A percentile compares a stretch with the other conserved stretches of the same genome.
phyloP scores from a whole-genome alignment of 2,113 vertebrate species.

The Anseranas semipalmata region DNA sequence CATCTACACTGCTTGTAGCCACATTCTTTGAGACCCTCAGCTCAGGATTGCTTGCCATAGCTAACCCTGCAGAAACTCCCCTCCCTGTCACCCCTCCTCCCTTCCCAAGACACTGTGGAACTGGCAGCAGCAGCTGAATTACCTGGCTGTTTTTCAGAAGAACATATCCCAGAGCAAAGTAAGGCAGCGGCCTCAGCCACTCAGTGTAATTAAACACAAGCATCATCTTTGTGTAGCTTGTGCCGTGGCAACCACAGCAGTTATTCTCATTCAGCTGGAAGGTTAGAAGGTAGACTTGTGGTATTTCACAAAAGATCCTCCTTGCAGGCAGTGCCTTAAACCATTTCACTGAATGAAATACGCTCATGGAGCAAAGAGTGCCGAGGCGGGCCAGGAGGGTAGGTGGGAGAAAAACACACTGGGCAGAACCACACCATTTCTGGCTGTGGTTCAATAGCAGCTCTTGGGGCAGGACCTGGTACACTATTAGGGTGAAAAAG shows the following conservation, averaged over 20 bases:
- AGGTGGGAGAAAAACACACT: not conserved
- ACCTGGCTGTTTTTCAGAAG: conserved; percentile 45
- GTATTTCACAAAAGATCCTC: conserved; percentile 46
- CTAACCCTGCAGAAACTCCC: not conserved
- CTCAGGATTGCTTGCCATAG: not conserved
- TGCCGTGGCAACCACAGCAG: not conserved
- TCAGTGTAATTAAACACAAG: conserved; percentile 52
- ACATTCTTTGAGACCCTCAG: not conserved
- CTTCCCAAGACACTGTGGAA: not conserved
- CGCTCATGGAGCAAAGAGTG: not conserved
- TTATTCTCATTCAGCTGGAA: conserved; percentile 35
- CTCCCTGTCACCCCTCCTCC: not conserved
- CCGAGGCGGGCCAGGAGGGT: not conserved
- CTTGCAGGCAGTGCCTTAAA: conserved; percentile 19
- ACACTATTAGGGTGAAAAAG: not conserved
- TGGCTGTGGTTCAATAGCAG: not conserved
- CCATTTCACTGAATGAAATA: conserved; percentile 53
- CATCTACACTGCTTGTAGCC: not conserved
- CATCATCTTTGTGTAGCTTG: conserved; percentile 32
- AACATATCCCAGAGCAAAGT: not conserved
- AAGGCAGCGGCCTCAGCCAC: conserved; percentile 8
- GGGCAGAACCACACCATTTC: not conserved
- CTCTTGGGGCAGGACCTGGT: conserved; percentile 21
- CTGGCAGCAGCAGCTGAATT: conserved; percentile 8
- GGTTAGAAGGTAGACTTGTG: not conserved